Percentiles rank a stretch among this genome's conserved stretches.
These are phyloP conservation scores for Ecliptopera silaceata DNA, from an alignment of 2,888 invertebrate genomes.

Conservation along the genomic window DNA sequence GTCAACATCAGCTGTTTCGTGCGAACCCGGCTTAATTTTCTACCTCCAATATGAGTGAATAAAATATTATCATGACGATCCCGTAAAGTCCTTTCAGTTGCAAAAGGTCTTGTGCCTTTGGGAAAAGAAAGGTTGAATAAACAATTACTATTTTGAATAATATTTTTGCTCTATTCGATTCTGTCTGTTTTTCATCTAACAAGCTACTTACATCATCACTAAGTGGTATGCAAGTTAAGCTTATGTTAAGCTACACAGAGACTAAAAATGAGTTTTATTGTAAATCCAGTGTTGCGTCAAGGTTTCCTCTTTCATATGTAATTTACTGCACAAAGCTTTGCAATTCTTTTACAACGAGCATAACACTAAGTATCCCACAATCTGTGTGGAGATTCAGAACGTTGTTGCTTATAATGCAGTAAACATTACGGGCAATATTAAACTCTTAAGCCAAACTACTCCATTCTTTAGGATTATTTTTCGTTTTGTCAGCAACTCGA, in stretches of 20 bases:
- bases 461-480: slow-evolving; percentile 5
- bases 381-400: slow-evolving; percentile 3
- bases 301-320: too few relatives aligned
- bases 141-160: slow-evolving; percentile 9
- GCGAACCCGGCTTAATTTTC: slow-evolving; percentile 41
- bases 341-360: background rate
- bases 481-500: slow-evolving; percentile 28
- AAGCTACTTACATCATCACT: too few relatives aligned
- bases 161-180: background rate
- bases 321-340: too few relatives aligned
- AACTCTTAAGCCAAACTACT: slow-evolving; percentile 12
- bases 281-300: too few relatives aligned
- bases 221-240: too few relatives aligned
- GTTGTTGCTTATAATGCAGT: background rate
- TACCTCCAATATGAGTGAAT: slow-evolving; percentile 27
- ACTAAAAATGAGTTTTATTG: too few relatives aligned
- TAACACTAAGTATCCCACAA: background rate
- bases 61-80: slow-evolving; percentile 29
- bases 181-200: background rate
- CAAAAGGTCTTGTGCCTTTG: slow-evolving; percentile 21
- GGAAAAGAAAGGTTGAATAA: slow-evolving; percentile 20
- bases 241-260: too few relatives aligned
- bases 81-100: slow-evolving; percentile 15
- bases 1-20: slow-evolving; percentile 67
- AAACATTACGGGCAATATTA: slow-evolving; percentile 8